phyloP scores from a whole-genome alignment of 1,140 invertebrate species.

The Drosophila kepulauana region DNA sequence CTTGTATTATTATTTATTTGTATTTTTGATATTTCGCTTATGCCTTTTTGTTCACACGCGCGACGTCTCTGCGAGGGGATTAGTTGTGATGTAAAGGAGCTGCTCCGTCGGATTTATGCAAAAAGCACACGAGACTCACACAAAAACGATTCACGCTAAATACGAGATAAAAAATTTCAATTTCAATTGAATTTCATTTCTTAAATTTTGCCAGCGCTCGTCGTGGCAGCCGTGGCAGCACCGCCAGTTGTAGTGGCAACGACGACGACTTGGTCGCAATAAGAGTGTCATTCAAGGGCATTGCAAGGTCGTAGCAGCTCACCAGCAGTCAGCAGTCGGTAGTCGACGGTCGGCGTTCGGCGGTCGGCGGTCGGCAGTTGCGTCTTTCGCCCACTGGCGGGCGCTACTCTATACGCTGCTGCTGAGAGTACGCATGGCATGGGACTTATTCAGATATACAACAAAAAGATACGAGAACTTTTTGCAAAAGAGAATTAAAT shows the following conservation, averaged over 20 bases:
- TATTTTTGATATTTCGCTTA: constrained; percentile 23
- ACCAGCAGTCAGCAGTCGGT: constrained; percentile 15
- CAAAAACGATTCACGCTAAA: constrained; percentile 24
- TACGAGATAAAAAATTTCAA: constrained; percentile 38
- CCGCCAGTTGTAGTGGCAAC: constrained; percentile 74
- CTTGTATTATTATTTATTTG: neutral
- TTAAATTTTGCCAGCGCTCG: constrained; percentile 66
- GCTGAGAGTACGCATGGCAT: constrained; percentile 63
- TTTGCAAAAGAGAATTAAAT: constrained; percentile 57
- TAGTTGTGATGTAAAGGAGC: constrained; percentile 22
- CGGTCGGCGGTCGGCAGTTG: constrained; percentile 52
- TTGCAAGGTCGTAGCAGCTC: constrained; percentile 82
- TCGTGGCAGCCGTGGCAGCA: constrained; percentile 75
- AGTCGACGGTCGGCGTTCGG: constrained; percentile 9
- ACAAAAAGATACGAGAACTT: constrained; percentile 58
- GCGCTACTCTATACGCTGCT: constrained; percentile 27
- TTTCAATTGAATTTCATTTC: constrained; percentile 51
- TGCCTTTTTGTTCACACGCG: constrained; percentile 26
- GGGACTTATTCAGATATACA: constrained; percentile 64
- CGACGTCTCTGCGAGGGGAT: neutral
- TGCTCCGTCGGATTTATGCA: constrained; percentile 12
- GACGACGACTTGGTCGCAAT: constrained; percentile 78
- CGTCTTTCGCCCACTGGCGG: constrained; percentile 72
- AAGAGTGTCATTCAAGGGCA: constrained; percentile 85
- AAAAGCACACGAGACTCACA: constrained; percentile 23